phyloP scores from a whole-genome alignment of 2,888 invertebrate genomes.

The Colletes collaris region DNA sequence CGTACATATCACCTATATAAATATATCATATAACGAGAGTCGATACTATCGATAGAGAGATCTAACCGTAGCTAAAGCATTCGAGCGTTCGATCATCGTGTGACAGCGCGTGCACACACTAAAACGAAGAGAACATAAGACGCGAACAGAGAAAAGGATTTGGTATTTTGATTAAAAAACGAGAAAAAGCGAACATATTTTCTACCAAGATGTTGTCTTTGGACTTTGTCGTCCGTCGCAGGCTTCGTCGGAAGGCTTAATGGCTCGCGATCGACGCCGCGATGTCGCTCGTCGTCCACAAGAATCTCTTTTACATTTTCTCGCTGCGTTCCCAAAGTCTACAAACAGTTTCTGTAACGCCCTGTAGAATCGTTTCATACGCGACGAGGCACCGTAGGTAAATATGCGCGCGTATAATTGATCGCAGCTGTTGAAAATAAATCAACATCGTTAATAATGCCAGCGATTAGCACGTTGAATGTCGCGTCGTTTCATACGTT shows the following conservation, averaged over 20 bases:
- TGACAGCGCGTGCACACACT: constrained; percentile 26
- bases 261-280: constrained; percentile 1
- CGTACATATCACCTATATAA: constrained; percentile 81
- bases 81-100: constrained; percentile 44
- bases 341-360: too few relatives aligned
- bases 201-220: constrained; percentile 48
- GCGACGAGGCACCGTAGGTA: too few relatives aligned
- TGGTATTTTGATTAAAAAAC: constrained; percentile 57
- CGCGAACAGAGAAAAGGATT: constrained; percentile 16
- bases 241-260: constrained; percentile 18
- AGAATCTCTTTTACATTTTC: too few relatives aligned
- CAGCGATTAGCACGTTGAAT: too few relatives aligned
- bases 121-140: constrained; percentile 22
- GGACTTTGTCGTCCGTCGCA: constrained; percentile 31
- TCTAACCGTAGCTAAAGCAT: constrained; percentile 43
- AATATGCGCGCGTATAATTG: too few relatives aligned
- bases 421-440: too few relatives aligned
- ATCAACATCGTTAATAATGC: too few relatives aligned
- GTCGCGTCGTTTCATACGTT: too few relatives aligned
- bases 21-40: constrained; percentile 50
- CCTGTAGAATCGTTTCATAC: too few relatives aligned
- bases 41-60: constrained; percentile 2
- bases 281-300: not conserved
- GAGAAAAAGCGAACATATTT: constrained; percentile 41
- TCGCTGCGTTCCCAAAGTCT: too few relatives aligned